Evolutionary conservation across 2,888 invertebrate genomes (phyloP), one percentile per base, ranked within the genome.

Genomic region (Psylliodes chrysocephalus): DNA sequence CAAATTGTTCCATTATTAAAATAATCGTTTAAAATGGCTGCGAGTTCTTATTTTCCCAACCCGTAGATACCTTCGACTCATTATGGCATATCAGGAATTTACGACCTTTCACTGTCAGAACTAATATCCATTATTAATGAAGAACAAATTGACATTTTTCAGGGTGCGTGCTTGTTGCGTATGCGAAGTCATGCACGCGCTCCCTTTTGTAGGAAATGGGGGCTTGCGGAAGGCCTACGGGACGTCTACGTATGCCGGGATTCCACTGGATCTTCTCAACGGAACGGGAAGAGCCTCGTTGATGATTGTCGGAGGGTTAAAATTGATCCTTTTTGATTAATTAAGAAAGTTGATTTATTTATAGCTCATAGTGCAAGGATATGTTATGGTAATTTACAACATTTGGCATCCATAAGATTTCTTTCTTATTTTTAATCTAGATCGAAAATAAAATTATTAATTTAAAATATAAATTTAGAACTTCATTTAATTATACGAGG

Each of bases 131-230:
- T 77, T 78, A 82, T 82, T 82, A 82, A 82, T 82, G 81, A 82
- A 81, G 82, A 81, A 82, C 81, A 82, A 82, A 82, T 82, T 81
- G 81, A 82, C 82, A 82, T 82, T 82, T 82, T 82, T 82, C 80
- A 77, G 81, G 80, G 80, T 79, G 79, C 81, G 81, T 81, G 82
- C 81, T 79, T 77, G 79, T 81, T 82, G 78, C 77, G 80, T 82
- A 82, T 82, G 82, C 82, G 77, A 77, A 81, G 82, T 81, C 82
- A 82, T 81, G 82, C 69, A 57, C 66, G 49, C 25, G 59, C 60
- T 55, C 59, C 51, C 40, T 18, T n/a, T 18, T 28, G 15, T 19
- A 44, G 33, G 60, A 53, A 61, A 64, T 60, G 62, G 42, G 49
- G 66, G 46, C 49, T 42, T 46, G 56, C 18, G 35, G 14, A 38